Evolutionary conservation across 1,140 invertebrate genomes (phyloP).

Genomic region (Bactericera cockerelli): DNA sequence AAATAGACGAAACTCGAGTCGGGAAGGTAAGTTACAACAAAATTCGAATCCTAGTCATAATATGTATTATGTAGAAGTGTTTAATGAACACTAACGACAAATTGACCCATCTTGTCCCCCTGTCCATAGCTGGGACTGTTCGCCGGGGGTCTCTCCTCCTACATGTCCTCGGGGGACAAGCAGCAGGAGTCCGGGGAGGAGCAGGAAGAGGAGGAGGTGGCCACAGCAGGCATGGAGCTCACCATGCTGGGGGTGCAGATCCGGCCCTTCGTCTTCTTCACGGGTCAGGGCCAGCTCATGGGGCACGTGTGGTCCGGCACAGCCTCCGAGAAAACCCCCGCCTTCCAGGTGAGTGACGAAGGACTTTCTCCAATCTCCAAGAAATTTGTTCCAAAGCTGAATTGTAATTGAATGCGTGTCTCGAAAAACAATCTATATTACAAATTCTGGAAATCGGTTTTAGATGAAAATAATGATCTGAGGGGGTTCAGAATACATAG

Average conservation of each 20-base stretch:
- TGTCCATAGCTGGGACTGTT: constrained; percentile 54
- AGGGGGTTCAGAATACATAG: too few relatives aligned
- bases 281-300: constrained; percentile 70
- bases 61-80: too few relatives aligned
- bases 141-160: constrained; percentile 53
- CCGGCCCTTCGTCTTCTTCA: constrained; percentile 71
- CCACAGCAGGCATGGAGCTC: constrained; percentile 74
- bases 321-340: constrained; percentile 63
- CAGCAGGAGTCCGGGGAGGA: constrained; percentile 32
- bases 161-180: constrained; percentile 39
- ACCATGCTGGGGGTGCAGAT: constrained; percentile 59
- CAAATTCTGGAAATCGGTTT: too few relatives aligned
- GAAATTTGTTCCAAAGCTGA: not conserved
- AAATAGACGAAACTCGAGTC: too few relatives aligned
- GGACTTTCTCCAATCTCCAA: not conserved
- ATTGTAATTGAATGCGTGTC: too few relatives aligned
- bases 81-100: too few relatives aligned
- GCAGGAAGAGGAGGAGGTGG: constrained; percentile 29
- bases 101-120: too few relatives aligned
- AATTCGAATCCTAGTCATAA: too few relatives aligned
- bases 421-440: too few relatives aligned
- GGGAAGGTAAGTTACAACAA: too few relatives aligned
- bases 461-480: too few relatives aligned
- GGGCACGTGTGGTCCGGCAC: constrained; percentile 75
- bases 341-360: constrained; percentile 49